Conservation (phyloP, 2,888 invertebrate species). For the Ormyrus nitidulus region DNA sequence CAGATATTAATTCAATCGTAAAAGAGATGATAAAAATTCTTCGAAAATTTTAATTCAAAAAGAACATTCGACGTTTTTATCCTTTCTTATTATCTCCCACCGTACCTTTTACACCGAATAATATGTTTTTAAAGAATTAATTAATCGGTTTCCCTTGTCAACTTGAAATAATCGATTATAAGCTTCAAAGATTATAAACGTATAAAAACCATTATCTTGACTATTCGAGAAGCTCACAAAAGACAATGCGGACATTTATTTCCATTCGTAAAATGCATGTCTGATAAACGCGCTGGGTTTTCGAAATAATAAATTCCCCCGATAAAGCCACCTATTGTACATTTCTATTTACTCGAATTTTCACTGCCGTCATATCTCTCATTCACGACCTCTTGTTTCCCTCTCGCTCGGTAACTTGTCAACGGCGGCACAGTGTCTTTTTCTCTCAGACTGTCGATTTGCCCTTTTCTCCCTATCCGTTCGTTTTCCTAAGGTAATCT, state of each 20-base stretch:
- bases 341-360: conserved; percentile 39
- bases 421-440: not conserved
- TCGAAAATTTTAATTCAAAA: too few species aligned
- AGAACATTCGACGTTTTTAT: too few species aligned
- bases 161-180: too few species aligned
- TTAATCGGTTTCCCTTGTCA: too few species aligned
- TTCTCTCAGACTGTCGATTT: conserved; percentile 35
- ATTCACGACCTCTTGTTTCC: not conserved
- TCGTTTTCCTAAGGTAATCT: conserved; percentile 33
- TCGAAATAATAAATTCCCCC: conserved; percentile 13
- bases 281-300: conserved; percentile 25
- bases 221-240: too few species aligned
- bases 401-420: conserved; percentile 2
- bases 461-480: conserved; percentile 27
- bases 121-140: too few species aligned
- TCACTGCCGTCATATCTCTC: conserved; percentile 25
- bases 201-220: too few species aligned
- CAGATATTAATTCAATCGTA: conserved; percentile 34
- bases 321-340: not conserved
- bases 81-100: too few species aligned
- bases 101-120: too few species aligned
- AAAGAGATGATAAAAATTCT: not conserved
- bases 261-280: not conserved
- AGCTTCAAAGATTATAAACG: too few species aligned
- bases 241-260: not conserved